phyloP scores from a whole-genome alignment of 2,888 invertebrate genomes.

The Lamellibrachia columna region DNA sequence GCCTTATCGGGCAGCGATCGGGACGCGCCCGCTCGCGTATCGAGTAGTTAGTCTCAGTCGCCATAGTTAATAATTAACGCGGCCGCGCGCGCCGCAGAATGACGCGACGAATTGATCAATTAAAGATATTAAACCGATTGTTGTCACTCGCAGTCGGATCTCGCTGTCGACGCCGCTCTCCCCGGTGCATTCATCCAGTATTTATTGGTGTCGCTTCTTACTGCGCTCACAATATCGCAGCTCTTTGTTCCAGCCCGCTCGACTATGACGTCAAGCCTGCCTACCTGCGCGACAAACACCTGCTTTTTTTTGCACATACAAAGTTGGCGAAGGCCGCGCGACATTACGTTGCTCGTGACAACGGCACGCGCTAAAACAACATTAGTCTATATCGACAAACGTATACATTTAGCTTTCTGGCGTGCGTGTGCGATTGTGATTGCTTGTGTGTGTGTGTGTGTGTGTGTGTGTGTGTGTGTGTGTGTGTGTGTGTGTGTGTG shows the following conservation, averaged over 20 bases:
- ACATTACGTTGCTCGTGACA: background rate
- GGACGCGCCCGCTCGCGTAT: background rate
- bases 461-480: background rate
- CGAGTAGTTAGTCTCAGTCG: background rate
- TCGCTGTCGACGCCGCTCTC: background rate
- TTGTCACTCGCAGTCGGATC: constrained; percentile 9
- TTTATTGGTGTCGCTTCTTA: background rate
- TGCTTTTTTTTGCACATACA: background rate
- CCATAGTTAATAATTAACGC: constrained; percentile 16
- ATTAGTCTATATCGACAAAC: background rate
- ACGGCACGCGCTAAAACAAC: constrained; percentile 12
- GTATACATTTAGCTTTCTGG: background rate
- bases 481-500: background rate
- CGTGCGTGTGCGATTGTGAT: background rate
- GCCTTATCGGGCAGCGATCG: background rate
- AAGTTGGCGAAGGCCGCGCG: background rate
- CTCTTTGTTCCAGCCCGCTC: background rate
- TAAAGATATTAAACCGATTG: constrained; percentile 16
- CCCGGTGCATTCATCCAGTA: background rate
- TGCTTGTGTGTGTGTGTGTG: background rate
- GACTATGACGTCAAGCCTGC: constrained; percentile 6
- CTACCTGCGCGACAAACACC: constrained; percentile 3
- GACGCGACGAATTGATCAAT: constrained; percentile 16
- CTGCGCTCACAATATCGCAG: background rate
- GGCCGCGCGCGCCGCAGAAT: background rate